These are phyloP conservation scores for Phoebastria nigripes DNA, from an alignment of 2,797 vertebrate species.

Conservation along the genomic window DNA sequence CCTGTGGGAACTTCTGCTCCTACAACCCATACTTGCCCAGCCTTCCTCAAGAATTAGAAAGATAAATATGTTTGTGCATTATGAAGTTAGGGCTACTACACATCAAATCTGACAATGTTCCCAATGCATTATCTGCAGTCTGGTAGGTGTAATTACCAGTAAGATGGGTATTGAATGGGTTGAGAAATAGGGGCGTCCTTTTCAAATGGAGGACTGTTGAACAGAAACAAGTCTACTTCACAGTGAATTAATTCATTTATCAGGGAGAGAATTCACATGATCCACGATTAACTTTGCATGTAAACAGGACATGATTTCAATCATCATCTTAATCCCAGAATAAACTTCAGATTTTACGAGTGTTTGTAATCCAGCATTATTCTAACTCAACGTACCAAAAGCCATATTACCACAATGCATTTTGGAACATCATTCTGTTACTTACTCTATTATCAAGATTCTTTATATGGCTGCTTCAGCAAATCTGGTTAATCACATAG, in stretches of 20 bases:
- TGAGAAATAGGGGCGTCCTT: background rate
- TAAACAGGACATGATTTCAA: background rate
- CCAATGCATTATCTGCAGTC: background rate
- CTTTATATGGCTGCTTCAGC: background rate
- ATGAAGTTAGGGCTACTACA: background rate
- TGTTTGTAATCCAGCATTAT: background rate
- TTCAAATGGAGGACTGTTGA: accelerated
- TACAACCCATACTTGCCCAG: background rate
- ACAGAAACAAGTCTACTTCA: background rate
- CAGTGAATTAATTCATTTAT: background rate
- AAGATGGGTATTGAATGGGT: background rate
- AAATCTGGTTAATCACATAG: background rate
- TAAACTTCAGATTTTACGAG: background rate
- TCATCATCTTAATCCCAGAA: background rate
- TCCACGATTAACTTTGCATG: background rate
- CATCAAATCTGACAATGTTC: background rate
- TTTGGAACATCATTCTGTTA: background rate
- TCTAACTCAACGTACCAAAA: background rate
- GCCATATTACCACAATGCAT: background rate
- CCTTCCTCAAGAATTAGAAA: background rate
- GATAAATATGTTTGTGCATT: background rate
- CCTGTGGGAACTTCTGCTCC: background rate
- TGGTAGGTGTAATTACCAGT: background rate
- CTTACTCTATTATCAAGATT: background rate
- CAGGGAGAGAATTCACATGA: background rate